Evolutionary conservation across 1,140 invertebrate genomes (phyloP).

Genomic region (Pseudomyrmex dendroicus): DNA sequence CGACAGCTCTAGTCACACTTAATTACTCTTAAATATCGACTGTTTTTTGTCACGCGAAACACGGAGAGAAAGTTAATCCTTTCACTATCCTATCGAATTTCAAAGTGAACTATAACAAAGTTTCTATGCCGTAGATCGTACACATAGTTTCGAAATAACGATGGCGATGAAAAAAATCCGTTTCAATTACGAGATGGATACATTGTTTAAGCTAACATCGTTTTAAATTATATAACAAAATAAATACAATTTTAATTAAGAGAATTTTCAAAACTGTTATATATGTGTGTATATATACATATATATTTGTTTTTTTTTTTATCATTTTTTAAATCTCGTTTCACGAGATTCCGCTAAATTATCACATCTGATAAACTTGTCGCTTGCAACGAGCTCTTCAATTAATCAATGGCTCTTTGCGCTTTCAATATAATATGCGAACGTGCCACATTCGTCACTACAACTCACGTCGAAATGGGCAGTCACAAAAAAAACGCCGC

Average conservation of each 20-base stretch:
- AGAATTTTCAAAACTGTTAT: no score
- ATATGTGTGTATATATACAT: no score
- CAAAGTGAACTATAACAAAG: neutral
- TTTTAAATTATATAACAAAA: slow-evolving; percentile 5
- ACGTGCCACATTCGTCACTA: slow-evolving; percentile 51
- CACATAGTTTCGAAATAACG: slow-evolving; percentile 19
- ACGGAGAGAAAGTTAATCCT: neutral
- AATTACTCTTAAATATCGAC: slow-evolving; percentile 16
- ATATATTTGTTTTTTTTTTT: no score
- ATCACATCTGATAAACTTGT: slow-evolving; percentile 43
- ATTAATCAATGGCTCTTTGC: slow-evolving; percentile 43
- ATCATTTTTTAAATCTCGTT: neutral
- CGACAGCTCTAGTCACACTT: neutral
- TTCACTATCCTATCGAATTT: neutral
- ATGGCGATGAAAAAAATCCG: neutral
- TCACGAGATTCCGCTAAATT: slow-evolving; percentile 1
- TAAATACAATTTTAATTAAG: neutral
- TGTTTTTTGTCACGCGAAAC: neutral
- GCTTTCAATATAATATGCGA: slow-evolving; percentile 49
- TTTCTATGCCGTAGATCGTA: neutral
- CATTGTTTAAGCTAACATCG: neutral
- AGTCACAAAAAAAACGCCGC: slow-evolving; percentile 29
- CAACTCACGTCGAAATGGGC: slow-evolving; percentile 40
- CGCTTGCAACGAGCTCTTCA: slow-evolving; percentile 38
- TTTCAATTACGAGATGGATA: neutral